A percentile compares a stretch with the other conserved stretches of the same genome.
phyloP scores from a whole-genome alignment of 2,113 vertebrate genomes.

The Arenaria interpres region DNA sequence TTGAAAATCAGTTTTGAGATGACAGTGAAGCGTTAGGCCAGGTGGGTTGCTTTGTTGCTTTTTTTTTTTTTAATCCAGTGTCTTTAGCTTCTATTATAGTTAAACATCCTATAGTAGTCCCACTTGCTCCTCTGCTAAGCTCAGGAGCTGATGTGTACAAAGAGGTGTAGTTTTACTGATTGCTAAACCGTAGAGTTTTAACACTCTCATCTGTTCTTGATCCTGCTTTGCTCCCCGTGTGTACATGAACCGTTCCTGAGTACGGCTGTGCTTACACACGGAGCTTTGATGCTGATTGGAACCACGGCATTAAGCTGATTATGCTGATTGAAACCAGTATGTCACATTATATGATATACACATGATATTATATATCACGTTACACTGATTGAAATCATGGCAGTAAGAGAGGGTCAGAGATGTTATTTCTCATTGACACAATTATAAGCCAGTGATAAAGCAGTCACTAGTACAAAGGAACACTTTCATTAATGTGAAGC shows the following conservation, averaged over 20 bases:
- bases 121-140: not conserved
- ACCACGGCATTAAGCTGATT: not conserved
- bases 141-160: not conserved
- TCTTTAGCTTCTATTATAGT: not conserved
- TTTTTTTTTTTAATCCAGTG: not conserved
- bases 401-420: not conserved
- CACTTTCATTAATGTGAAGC: not conserved
- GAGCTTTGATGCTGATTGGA: not conserved
- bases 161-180: not conserved
- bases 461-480: not conserved
- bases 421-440: slow-evolving; percentile 3
- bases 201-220: not conserved
- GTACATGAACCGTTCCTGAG: accelerated
- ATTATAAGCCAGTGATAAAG: not conserved
- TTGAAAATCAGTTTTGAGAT: not conserved
- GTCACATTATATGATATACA: too few relatives aligned
- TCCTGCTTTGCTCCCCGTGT: not conserved
- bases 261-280: not conserved
- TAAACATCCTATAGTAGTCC: not conserved
- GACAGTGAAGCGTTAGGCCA: not conserved
- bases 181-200: not conserved
- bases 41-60: not conserved
- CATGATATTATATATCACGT: too few relatives aligned
- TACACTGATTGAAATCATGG: not conserved
- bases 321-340: too few relatives aligned